phyloP scores from a whole-genome alignment of 2,888 invertebrate genomes.

The Nemotelus pantherinus region DNA sequence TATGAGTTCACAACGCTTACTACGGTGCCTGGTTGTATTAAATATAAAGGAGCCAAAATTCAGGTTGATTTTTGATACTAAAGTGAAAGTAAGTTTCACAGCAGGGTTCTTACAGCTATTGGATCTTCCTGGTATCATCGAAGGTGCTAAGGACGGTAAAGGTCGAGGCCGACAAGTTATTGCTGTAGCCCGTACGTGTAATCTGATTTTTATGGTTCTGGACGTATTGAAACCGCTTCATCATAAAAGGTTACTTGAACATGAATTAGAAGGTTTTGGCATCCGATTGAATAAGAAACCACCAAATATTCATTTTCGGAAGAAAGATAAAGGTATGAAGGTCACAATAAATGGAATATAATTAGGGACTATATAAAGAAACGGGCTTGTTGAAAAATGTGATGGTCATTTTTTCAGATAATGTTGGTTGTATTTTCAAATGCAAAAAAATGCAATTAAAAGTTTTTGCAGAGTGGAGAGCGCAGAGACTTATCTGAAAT shows the following conservation, averaged over 20 bases:
- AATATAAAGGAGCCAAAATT: slow-evolving; percentile 99
- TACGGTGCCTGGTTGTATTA: slow-evolving; percentile 98
- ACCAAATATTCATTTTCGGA: slow-evolving; percentile 94
- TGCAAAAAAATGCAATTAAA: too few relatives aligned
- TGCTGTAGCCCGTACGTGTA: slow-evolving; percentile 98
- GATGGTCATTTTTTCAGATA: not conserved
- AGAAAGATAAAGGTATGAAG: slow-evolving; percentile 87
- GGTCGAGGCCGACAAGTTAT: slow-evolving; percentile 99
- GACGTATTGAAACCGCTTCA: slow-evolving; percentile 97
- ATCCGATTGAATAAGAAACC: slow-evolving; percentile 95
- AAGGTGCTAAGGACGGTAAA: slow-evolving; percentile 99
- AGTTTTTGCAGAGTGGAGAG: not conserved
- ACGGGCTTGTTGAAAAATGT: not conserved
- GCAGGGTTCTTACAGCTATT: slow-evolving; percentile 72
- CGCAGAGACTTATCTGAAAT: not conserved
- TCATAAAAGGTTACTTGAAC: slow-evolving; percentile 95
- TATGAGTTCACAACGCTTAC: slow-evolving; percentile 99
- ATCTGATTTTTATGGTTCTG: slow-evolving; percentile 95
- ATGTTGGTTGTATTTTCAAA: too few relatives aligned
- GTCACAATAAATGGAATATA: not conserved
- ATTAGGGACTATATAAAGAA: not conserved
- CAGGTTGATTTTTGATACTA: slow-evolving; percentile 70
- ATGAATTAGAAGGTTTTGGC: slow-evolving; percentile 99
- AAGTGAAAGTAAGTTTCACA: not conserved
- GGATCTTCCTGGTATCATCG: slow-evolving; percentile 99